Conservation (phyloP, 2,113 vertebrate genomes). For the Nerophis lumbriciformis region DNA sequence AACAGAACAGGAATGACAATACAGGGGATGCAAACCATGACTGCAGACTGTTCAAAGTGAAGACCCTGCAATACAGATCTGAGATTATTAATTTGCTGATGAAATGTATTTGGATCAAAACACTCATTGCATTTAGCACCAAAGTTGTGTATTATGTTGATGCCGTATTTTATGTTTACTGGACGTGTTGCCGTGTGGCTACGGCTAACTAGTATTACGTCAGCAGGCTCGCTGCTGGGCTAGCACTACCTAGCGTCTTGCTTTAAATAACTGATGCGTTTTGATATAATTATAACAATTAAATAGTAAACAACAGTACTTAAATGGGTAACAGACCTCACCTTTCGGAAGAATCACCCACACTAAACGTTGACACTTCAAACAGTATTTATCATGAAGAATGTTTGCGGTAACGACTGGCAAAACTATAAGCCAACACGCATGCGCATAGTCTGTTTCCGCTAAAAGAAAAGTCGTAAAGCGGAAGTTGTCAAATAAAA, state of each 20-base stretch:
- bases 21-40: conserved; percentile 97
- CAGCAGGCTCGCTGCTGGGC: background rate
- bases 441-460: conserved; percentile 29
- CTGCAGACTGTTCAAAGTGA: conserved; percentile 21
- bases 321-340: background rate
- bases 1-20: conserved; percentile 93
- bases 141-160: background rate
- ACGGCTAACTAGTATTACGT: background rate
- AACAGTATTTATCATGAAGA: background rate
- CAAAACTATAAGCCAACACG: conserved; percentile 4
- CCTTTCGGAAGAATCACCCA: background rate
- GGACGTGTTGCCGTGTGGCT: background rate
- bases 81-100: background rate
- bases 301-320: background rate
- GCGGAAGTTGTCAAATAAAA: conserved; percentile 27
- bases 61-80: conserved; percentile 8
- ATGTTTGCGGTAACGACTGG: background rate
- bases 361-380: background rate
- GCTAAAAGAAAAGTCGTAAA: background rate
- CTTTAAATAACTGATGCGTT: too few species aligned
- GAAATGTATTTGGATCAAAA: too few species aligned
- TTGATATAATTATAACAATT: background rate
- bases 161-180: background rate
- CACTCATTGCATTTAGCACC: background rate
- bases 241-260: background rate